Evolutionary conservation across 2,797 vertebrate genomes (phyloP), one percentile per base, ranked within the genome.

Genomic region (Siniperca obscura): DNA sequence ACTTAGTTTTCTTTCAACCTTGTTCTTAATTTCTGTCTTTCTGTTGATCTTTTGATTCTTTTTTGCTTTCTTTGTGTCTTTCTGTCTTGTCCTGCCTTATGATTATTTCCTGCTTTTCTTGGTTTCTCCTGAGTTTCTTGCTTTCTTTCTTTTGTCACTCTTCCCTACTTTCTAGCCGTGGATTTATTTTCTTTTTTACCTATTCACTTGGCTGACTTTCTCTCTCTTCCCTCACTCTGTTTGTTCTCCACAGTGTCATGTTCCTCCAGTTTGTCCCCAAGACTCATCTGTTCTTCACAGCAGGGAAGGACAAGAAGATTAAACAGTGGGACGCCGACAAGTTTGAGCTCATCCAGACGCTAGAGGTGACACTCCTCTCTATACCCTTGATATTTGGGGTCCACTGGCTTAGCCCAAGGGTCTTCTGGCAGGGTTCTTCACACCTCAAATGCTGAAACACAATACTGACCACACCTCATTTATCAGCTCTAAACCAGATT

Each of bases 271-370:
- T 99, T 85, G 97, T 99, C 53, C 96, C 97, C 3, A 98, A 97
- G 93, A 98, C 98, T 81, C 98, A 99, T 90, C 96, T 99, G 88
- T 99, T 99, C 95, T 99, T 99, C 94, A 99, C 98, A 1, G 97
- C 97, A 3, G 98, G 98, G 57, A 99, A 99, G 82, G 98, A 99
- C 87, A 94, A 76, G 76, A 99, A 97, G 95, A 96, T 99, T 83
- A 99, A 99, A 83, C 98, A 99, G 90, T 99, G 98, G 98, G 98
- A 99, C 68, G 98, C 98, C 0, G 98, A 99, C 95, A 98, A 96
- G 88, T 99, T 98, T 93, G 97, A 98, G 89, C 98, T 95, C 82
- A 95, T 99, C 86, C 98, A 99, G 92, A 98, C 97, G 0, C 92
- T 99, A 34, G 97, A 99, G 98, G 98, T 99, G 94, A 96, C 60